Evolutionary conservation across 2,888 invertebrate genomes (phyloP), one percentile per base, ranked within the genome.

Genomic region (Ommatoiulus sabulosus): DNA sequence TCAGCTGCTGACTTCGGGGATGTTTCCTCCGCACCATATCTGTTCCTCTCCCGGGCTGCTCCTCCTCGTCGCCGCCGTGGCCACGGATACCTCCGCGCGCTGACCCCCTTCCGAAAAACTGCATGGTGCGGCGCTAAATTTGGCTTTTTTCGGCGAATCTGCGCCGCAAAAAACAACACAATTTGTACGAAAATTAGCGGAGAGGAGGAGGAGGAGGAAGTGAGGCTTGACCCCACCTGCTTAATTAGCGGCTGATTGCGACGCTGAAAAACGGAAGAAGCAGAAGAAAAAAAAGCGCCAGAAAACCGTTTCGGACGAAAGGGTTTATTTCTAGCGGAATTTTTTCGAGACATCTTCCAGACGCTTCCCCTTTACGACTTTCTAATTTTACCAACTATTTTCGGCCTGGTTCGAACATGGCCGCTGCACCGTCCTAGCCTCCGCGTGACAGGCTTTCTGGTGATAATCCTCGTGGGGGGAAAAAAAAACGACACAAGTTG

Each of bases 291-390:
- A 48, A 12, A 12, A 3, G 0, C 3, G 48, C 48, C 48, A 48
- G 12, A 48, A 48, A 48, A 48, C 48, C 48, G 48, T 63, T 63
- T 15, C 20, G 63, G 63, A 20, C 8, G 20, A 63, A 63, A 20
- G 63, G 63, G n/a, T 63, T 63, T 20, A 20, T 63, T 63, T 20
- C 20, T 5, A 20, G 20, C 20, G 20, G 15, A 48, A 15, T n/a
- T n/a, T 63, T 63, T 63, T 63, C 63, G 63, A 63, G 63, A 63
- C 63, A 63, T 63, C 63, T 63, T 63, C 63, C 63, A 63, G 63
- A 63, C 63, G 63, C 63, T 63, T 35, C 35, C 63, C 63, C 63
- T 63, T 63, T 63, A 63, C 8, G 63, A 63, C 63, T 63, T 63
- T 63, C 63, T n/a, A 63, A 63, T 63, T 63, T 20, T n/a, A 8